Conservation (phyloP, 1,140 invertebrate species). For the Heliconius hermathena region DNA sequence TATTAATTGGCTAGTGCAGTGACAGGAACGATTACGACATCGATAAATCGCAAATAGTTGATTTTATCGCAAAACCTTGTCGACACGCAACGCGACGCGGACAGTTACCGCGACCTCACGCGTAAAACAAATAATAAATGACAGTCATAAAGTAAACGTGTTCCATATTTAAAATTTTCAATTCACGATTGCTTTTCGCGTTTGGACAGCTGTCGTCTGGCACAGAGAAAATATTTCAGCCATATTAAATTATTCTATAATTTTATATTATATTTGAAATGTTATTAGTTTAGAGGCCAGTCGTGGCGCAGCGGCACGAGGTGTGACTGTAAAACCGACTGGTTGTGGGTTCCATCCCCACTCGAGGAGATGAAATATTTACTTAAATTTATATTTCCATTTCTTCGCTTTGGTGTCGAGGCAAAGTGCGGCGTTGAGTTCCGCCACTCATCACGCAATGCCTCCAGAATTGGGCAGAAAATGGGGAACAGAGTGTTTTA, state of each 20-base stretch:
- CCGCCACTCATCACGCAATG: too few relatives aligned
- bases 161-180: conserved; percentile 46
- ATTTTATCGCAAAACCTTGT: conserved; percentile 48
- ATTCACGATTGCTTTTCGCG: conserved; percentile 37
- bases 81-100: conserved; percentile 41
- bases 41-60: conserved; percentile 44
- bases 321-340: too few relatives aligned
- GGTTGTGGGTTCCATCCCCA: too few relatives aligned
- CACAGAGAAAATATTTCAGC: conserved; percentile 17
- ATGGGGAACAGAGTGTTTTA: too few relatives aligned
- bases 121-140: conserved; percentile 51
- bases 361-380: too few relatives aligned
- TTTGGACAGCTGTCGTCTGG: conserved; percentile 56
- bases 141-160: conserved; percentile 46
- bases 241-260: background rate
- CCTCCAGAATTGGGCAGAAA: too few relatives aligned
- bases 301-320: too few relatives aligned
- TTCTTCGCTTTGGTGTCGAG: too few relatives aligned
- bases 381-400: too few relatives aligned
- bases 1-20: conserved; percentile 34
- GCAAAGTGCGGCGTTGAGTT: too few relatives aligned
- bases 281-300: background rate
- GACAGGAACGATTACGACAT: conserved; percentile 43
- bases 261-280: background rate
- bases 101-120: conserved; percentile 47